Evolutionary conservation across 2,888 invertebrate genomes (phyloP).

Genomic region (Pammene aurita): DNA sequence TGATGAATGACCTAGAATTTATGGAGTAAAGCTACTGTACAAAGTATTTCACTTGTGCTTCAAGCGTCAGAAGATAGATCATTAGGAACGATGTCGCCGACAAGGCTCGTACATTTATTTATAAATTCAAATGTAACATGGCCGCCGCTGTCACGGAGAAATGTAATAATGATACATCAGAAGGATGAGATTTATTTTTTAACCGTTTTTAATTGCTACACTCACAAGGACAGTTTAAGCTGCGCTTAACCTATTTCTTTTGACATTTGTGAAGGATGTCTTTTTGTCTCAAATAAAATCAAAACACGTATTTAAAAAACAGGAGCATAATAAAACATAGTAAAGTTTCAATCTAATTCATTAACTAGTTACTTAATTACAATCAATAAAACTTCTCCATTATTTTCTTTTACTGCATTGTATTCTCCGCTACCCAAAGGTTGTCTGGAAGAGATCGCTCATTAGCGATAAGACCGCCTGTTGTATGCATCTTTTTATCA

Average conservation of each 20-base stretch:
- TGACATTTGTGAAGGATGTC: conserved; percentile 2
- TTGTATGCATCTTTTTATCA: too few species aligned
- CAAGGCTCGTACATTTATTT: conserved; percentile 38
- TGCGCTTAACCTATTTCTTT: conserved; percentile 9
- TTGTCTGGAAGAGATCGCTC: too few species aligned
- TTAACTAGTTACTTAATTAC: too few species aligned
- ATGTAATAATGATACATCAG: conserved; percentile 41
- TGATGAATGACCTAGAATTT: background rate
- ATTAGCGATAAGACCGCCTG: too few species aligned
- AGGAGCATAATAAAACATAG: background rate
- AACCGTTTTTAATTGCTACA: conserved; percentile 10
- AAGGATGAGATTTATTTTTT: conserved; percentile 30
- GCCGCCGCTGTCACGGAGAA: conserved; percentile 36
- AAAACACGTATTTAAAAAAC: too few species aligned
- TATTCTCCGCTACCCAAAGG: too few species aligned
- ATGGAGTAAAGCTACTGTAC: conserved; percentile 21
- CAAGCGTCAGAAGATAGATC: conserved; percentile 38
- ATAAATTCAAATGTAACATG: conserved; percentile 43
- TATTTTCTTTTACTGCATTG: too few species aligned
- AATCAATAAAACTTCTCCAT: too few species aligned
- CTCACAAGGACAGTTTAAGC: conserved; percentile 17
- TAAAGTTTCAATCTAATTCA: background rate
- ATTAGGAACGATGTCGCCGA: conserved; percentile 40
- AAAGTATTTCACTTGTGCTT: conserved; percentile 10
- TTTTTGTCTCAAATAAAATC: background rate